Base-by-base conservation (phyloP, 2,113 vertebrate genomes). In the Nettapus auritus region DNA sequence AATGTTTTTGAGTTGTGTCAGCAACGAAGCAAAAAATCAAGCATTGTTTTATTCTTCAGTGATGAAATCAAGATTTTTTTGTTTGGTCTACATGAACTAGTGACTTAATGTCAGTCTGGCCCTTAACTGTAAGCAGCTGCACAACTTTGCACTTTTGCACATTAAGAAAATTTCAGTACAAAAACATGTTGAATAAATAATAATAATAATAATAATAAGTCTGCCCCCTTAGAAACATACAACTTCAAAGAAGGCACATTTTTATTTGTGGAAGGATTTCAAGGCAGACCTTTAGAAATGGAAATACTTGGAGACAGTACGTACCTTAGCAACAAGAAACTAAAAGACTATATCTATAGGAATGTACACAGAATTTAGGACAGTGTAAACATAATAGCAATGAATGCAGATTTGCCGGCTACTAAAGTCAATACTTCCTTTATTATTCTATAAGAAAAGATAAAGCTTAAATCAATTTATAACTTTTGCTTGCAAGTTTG, bases 371-470 rank as follows among this genome's bases (percentile, higher is more conserved):
- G 42, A 93, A 87, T 40, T 90, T 46, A 78, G 82, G 40, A 64
- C 53, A 52, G 13, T 52, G 55, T 21, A 75, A 85, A 85, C 40
- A 82, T 34, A 92, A 31, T 50, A 88, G 57, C 79, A 94, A 86
- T 50, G 96, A 93, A 90, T 42, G 23, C 26, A 63, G 31, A 44
- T 88, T 82, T 85, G 90, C 55, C 84, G 91, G 70, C 86, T 96
- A 91, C 62, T 38, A 84, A 95, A 52, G 93, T 36, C 50, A 95
- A 75, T 18, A 46, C 33, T 91, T 95, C 77, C 75, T 97, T 97
- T 97, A 97, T 97, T 97, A 85, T 89, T 93, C 93, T 77, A 93
- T 44, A 67, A 91, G 77, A 75, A 83, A 95, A 91, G 68, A 79
- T 91, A 97, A 48, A 48, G 9, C 95, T 96, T 66, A 96, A 91